A percentile compares a stretch with the other conserved stretches of the same genome.
phyloP scores from a whole-genome alignment of 2,888 invertebrate species.

The Zhuqinia jingwanae region DNA sequence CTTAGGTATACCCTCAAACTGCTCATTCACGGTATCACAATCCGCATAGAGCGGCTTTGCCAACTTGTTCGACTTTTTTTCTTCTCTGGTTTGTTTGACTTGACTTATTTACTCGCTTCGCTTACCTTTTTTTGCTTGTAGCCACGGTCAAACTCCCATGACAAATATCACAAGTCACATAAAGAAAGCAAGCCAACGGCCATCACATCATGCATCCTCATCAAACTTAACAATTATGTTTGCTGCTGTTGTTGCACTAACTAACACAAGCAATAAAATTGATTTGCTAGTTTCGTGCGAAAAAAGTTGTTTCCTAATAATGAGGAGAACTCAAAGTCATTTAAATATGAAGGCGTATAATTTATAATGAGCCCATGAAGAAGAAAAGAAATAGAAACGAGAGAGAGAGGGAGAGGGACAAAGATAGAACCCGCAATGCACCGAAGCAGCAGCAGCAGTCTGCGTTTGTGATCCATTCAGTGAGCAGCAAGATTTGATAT shows the following conservation, averaged over 20 bases:
- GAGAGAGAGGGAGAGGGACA: no score
- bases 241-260: not conserved
- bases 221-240: not conserved
- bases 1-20: not conserved
- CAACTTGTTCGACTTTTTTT: no score
- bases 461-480: no score
- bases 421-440: no score
- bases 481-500: not conserved
- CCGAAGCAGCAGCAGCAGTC: no score
- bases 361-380: slow-evolving; percentile 9
- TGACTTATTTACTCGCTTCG: slow-evolving; percentile 18
- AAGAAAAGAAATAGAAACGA: not conserved
- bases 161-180: not conserved
- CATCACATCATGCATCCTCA: not conserved
- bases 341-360: slow-evolving; percentile 26
- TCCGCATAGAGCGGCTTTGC: not conserved
- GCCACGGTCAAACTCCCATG: not conserved
- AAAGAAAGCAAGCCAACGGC: not conserved
- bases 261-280: not conserved
- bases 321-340: slow-evolving; percentile 7
- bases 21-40: not conserved
- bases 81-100: not conserved
- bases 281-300: slow-evolving; percentile 4
- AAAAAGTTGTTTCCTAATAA: not conserved
- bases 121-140: not conserved